A percentile compares a stretch with the other conserved stretches of the same genome.
Conservation (phyloP, 2,888 invertebrate species). For the Hemaris fuciformis region DNA sequence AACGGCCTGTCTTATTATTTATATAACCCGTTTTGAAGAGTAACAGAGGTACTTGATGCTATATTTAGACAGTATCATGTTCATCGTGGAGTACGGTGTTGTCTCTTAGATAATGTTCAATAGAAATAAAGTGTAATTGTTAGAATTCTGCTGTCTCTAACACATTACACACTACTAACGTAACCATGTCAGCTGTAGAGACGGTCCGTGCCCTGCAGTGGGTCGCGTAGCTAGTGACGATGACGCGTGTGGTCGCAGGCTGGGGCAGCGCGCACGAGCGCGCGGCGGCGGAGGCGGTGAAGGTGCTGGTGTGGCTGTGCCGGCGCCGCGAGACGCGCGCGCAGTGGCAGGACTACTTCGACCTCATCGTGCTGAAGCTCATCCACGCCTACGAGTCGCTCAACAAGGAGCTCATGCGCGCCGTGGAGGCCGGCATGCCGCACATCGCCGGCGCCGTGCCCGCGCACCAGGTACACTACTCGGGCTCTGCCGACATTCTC, state of each 20-base stretch:
- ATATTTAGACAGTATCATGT: no score
- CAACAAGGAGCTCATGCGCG: constrained; percentile 88
- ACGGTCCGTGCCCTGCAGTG: no score
- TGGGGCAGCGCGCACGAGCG: constrained; percentile 81
- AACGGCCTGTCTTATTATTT: no score
- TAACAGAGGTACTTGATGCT: no score
- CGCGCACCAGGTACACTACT: constrained; percentile 81
- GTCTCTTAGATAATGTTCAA: no score
- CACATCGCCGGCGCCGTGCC: constrained; percentile 90
- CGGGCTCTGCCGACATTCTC: no score
- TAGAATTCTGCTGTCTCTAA: no score
- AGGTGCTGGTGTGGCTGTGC: constrained; percentile 92
- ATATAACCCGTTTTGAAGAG: no score
- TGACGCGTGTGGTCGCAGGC: constrained; percentile 35
- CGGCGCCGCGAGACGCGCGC: constrained; percentile 87
- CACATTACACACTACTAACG: no score
- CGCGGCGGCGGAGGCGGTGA: constrained; percentile 88
- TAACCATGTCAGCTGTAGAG: no score
- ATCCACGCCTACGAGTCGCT: constrained; percentile 90
- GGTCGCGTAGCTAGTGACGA: not conserved
- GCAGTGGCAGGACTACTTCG: constrained; percentile 93
- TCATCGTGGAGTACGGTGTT: no score
- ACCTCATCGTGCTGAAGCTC: constrained; percentile 93
- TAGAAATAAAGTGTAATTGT: no score
- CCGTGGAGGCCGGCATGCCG: constrained; percentile 91